These are phyloP conservation scores for Columba janthina DNA, from an alignment of 2,113 vertebrate species.

Conservation along the genomic window DNA sequence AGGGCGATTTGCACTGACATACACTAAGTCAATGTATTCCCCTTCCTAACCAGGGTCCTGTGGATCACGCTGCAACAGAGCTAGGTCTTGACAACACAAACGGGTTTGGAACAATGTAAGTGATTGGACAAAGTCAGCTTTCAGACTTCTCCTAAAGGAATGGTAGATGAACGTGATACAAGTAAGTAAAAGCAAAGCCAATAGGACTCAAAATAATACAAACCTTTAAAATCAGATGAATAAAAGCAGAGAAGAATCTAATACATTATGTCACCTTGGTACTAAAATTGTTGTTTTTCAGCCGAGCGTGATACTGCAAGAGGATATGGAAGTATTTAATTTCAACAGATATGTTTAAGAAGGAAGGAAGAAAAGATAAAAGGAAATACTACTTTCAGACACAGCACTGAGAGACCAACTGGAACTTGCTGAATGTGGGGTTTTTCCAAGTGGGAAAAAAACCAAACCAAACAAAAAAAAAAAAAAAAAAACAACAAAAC, in stretches of 20 bases:
- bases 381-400: neutral
- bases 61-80: neutral
- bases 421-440: neutral
- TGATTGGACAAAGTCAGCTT: neutral
- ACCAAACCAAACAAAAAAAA: fast-evolving
- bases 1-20: neutral
- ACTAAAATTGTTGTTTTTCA: neutral
- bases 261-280: neutral
- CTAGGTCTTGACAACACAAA: neutral
- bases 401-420: neutral
- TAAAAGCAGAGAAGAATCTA: neutral
- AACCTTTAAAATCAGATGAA: neutral
- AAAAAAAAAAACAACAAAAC: too few relatives aligned
- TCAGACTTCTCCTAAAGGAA: neutral
- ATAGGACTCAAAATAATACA: neutral
- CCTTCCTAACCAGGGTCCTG: neutral
- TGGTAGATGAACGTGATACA: neutral
- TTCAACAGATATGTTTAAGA: neutral
- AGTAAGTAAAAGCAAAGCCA: neutral
- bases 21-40: neutral
- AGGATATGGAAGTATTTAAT: neutral
- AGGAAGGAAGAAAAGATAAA: neutral
- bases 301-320: neutral
- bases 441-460: neutral
- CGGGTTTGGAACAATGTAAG: neutral